phyloP scores from a whole-genome alignment of 2,888 invertebrate genomes.

The Latrodectus hesperus region DNA sequence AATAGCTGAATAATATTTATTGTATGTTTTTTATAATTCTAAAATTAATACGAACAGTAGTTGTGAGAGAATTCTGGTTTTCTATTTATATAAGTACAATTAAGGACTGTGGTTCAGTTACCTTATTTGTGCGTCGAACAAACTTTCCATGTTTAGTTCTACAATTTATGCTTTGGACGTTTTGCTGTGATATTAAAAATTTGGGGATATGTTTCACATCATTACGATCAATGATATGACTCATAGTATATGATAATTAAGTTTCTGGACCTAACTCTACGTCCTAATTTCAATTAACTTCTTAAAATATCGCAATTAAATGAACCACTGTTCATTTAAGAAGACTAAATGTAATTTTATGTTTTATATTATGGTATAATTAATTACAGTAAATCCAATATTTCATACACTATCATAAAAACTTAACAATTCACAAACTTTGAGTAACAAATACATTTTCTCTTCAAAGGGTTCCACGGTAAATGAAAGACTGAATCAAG shows the following conservation, averaged over 20 bases:
- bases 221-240: slow-evolving; percentile 68
- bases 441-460: slow-evolving; percentile 44
- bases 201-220: slow-evolving; percentile 68
- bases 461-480: slow-evolving; percentile 3
- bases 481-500: slow-evolving; percentile 3
- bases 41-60: neutral
- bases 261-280: slow-evolving; percentile 51
- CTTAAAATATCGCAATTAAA: slow-evolving; percentile 51
- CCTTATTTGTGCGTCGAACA: slow-evolving; percentile 64
- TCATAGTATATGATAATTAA: slow-evolving; percentile 61
- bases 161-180: slow-evolving; percentile 64
- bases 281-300: slow-evolving; percentile 60
- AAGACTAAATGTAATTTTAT: slow-evolving; percentile 53
- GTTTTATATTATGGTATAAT: slow-evolving; percentile 46
- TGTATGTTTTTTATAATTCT: neutral
- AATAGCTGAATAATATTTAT: neutral
- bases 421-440: slow-evolving; percentile 43
- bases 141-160: slow-evolving; percentile 51
- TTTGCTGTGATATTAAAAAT: slow-evolving; percentile 67
- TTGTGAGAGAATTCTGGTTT: neutral
- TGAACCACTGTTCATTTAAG: slow-evolving; percentile 21
- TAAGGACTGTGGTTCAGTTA: slow-evolving; percentile 49
- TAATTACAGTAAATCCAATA: slow-evolving; percentile 47
- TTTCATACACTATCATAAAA: slow-evolving; percentile 59
- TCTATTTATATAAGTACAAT: slow-evolving; percentile 1